Conservation (phyloP, 1,140 invertebrate species). For the Gryllus bimaculatus region DNA sequence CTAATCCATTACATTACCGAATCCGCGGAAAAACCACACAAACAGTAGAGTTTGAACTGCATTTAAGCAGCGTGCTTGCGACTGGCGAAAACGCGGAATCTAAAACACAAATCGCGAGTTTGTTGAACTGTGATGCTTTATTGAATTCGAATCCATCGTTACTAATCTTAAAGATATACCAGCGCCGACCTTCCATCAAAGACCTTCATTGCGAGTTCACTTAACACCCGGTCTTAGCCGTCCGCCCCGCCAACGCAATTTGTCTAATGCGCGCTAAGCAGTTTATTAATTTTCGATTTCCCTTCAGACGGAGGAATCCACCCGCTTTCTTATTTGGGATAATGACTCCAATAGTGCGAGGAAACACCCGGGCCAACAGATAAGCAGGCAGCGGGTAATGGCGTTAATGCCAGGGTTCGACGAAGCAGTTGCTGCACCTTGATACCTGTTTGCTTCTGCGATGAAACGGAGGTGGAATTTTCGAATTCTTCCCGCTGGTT, state of each 20-base stretch:
- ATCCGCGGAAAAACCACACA: too few relatives aligned
- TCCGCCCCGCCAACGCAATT: background rate
- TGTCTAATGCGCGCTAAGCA: background rate
- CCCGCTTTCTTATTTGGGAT: background rate
- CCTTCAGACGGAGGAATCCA: background rate
- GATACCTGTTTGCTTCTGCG: background rate
- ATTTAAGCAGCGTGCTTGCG: too few relatives aligned
- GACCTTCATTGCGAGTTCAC: too few relatives aligned
- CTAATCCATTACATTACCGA: too few relatives aligned
- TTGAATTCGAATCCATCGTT: too few relatives aligned
- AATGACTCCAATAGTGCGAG: background rate
- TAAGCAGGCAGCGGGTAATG: background rate
- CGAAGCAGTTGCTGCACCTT: background rate
- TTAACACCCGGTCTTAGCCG: too few relatives aligned
- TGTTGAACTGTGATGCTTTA: too few relatives aligned
- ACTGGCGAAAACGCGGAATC: too few relatives aligned
- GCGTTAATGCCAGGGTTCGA: background rate
- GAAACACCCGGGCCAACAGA: background rate
- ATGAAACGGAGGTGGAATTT: background rate
- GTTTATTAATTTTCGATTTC: constrained; percentile 6
- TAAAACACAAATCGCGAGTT: too few relatives aligned
- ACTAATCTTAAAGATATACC: too few relatives aligned
- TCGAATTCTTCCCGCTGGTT: background rate
- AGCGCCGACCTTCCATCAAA: too few relatives aligned
- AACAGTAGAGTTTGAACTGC: too few relatives aligned